These are phyloP conservation scores for Scaptomyza hsui DNA, from an alignment of 1,140 invertebrate species.

Conservation along the genomic window DNA sequence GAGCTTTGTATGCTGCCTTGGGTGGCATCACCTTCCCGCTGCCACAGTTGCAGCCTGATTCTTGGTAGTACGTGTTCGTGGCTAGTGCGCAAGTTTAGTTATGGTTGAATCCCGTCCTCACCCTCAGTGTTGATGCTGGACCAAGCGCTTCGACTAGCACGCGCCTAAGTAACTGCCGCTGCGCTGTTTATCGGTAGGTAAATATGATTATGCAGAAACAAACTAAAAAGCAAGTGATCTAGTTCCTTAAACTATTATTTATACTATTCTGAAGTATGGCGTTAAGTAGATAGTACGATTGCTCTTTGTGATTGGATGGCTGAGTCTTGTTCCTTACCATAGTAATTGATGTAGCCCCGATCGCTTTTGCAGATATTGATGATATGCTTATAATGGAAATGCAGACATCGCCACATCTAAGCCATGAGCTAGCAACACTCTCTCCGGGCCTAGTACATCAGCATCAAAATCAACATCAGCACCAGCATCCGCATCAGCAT, in stretches of 20 bases:
- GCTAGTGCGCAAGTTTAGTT: conserved; percentile 17
- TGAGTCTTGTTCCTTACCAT: background rate
- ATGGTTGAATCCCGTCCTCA: background rate
- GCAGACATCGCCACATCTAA: conserved; percentile 70
- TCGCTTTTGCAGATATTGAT: conserved; percentile 50
- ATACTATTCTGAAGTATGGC: background rate
- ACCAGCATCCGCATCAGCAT: conserved; percentile 61
- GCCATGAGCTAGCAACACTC: conserved; percentile 65
- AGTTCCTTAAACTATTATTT: background rate
- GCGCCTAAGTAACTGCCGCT: background rate
- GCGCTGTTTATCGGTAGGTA: conserved; percentile 14
- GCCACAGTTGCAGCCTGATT: conserved; percentile 23
- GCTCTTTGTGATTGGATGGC: background rate
- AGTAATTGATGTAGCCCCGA: conserved; percentile 20
- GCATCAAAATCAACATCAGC: conserved; percentile 48
- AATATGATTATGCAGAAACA: conserved; percentile 44
- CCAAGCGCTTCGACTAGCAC: background rate
- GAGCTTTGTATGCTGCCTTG: conserved; percentile 10
- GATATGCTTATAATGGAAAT: conserved; percentile 80
- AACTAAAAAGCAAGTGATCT: background rate
- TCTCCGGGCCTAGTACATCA: conserved; percentile 58
- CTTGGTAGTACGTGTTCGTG: conserved; percentile 34
- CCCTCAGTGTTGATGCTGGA: background rate
- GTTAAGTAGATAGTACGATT: background rate
- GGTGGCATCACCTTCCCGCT: background rate